phyloP scores from a whole-genome alignment of 2,888 invertebrate species.

The Palloptera scutellata region DNA sequence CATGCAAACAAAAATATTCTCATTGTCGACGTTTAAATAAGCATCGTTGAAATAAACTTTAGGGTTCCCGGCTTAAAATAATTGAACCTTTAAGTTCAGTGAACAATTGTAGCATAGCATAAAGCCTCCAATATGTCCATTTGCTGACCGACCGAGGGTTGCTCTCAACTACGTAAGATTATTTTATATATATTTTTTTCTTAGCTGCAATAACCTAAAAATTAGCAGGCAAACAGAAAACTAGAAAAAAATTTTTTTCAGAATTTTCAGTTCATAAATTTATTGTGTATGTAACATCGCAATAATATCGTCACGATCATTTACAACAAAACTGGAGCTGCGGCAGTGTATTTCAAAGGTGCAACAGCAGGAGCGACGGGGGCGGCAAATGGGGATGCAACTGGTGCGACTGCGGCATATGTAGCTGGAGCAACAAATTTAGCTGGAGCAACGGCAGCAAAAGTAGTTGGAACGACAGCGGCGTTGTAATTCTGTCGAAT shows the following conservation, averaged over 20 bases:
- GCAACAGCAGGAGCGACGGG: slow-evolving; percentile 22
- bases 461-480: slow-evolving; percentile 24
- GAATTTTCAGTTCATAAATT: neutral
- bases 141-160: too few relatives aligned
- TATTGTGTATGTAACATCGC: neutral
- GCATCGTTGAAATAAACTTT: too few relatives aligned
- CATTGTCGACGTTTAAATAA: too few relatives aligned
- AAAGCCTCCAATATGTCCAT: too few relatives aligned
- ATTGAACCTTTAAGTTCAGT: too few relatives aligned
- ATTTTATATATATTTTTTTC: too few relatives aligned
- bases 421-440: slow-evolving; percentile 19
- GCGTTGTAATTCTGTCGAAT: slow-evolving; percentile 30
- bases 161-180: too few relatives aligned
- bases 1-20: too few relatives aligned
- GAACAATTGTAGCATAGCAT: too few relatives aligned
- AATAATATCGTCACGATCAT: neutral
- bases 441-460: slow-evolving; percentile 27
- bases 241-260: neutral
- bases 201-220: too few relatives aligned
- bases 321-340: slow-evolving; percentile 26
- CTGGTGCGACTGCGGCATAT: slow-evolving; percentile 16
- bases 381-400: slow-evolving; percentile 16
- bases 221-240: neutral
- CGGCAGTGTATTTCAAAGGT: slow-evolving; percentile 35
- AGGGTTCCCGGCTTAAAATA: too few relatives aligned